phyloP scores from a whole-genome alignment of 2,888 invertebrate genomes.

The Sphaerophoria taeniata region DNA sequence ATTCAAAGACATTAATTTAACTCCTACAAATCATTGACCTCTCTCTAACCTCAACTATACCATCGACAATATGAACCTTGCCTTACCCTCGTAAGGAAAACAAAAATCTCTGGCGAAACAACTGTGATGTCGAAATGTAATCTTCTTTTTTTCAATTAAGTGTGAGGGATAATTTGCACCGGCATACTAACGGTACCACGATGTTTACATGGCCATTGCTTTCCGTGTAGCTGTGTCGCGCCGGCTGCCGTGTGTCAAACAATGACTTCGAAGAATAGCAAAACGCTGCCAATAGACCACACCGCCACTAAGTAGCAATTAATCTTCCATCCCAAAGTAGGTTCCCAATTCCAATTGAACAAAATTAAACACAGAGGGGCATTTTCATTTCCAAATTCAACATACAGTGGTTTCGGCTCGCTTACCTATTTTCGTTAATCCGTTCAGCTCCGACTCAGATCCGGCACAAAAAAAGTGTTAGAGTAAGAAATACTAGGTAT shows the following conservation, averaged over 20 bases:
- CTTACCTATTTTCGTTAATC: constrained; percentile 59
- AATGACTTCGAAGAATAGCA: constrained; percentile 15
- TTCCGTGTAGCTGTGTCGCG: neutral
- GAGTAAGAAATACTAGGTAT: constrained; percentile 63
- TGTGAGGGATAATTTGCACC: constrained; percentile 28
- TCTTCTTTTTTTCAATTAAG: constrained; percentile 46
- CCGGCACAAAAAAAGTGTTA: constrained; percentile 10
- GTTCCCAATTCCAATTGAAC: constrained; percentile 36
- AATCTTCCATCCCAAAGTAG: constrained; percentile 46
- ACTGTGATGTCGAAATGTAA: constrained; percentile 68
- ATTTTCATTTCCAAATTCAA: constrained; percentile 65
- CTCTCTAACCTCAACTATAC: constrained; percentile 52
- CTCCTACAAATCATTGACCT: constrained; percentile 67
- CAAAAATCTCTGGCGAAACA: constrained; percentile 22
- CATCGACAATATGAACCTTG: constrained; percentile 52
- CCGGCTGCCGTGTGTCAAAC: constrained; percentile 33
- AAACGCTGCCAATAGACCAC: too few species aligned
- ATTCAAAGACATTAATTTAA: constrained; percentile 43
- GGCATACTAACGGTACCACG: constrained; percentile 3
- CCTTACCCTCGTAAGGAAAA: constrained; percentile 47
- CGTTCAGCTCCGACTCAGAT: constrained; percentile 21
- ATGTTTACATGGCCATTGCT: constrained; percentile 58
- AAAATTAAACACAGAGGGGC: constrained; percentile 55
- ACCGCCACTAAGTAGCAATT: constrained; percentile 29
- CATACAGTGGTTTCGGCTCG: constrained; percentile 64